A percentile compares a stretch with the other conserved stretches of the same genome.
Evolutionary conservation across 2,888 invertebrate species (phyloP).

Genomic region (Carcina quercana): DNA sequence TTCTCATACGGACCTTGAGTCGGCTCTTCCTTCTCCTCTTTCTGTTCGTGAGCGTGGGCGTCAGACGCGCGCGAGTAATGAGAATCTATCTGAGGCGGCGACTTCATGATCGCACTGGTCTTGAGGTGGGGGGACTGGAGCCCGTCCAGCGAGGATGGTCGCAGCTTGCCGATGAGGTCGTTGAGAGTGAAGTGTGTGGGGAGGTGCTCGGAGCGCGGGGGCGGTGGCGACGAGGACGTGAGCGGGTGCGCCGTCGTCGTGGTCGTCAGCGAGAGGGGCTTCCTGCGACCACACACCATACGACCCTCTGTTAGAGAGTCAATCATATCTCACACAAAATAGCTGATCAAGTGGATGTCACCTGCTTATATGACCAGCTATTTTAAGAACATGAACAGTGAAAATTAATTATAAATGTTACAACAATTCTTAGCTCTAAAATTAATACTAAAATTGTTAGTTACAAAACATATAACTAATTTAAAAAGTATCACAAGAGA

Average conservation of each 20-base stretch:
- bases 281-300: slow-evolving; percentile 51
- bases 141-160: slow-evolving; percentile 66
- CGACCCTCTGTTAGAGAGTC: slow-evolving; percentile 57
- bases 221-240: slow-evolving; percentile 71
- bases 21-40: slow-evolving; percentile 57
- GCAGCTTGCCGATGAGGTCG: slow-evolving; percentile 72
- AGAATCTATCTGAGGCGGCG: slow-evolving; percentile 75
- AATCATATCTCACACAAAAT: slow-evolving; percentile 21
- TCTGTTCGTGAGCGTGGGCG: slow-evolving; percentile 55
- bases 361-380: slow-evolving; percentile 5
- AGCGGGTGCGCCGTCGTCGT: slow-evolving; percentile 73
- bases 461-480: slow-evolving; percentile 17
- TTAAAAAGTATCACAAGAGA: slow-evolving; percentile 40
- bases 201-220: slow-evolving; percentile 69
- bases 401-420: not conserved
- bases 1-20: slow-evolving; percentile 79
- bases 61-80: slow-evolving; percentile 73
- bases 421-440: not conserved
- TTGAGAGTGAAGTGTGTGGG: slow-evolving; percentile 71
- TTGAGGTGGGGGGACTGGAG: slow-evolving; percentile 65
- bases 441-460: slow-evolving; percentile 10
- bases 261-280: slow-evolving; percentile 72
- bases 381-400: slow-evolving; percentile 8
- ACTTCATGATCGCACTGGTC: slow-evolving; percentile 60
- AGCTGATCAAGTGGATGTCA: slow-evolving; percentile 14